Evolutionary conservation across 1,140 invertebrate genomes (phyloP).

Genomic region (Hycleus cichorii): DNA sequence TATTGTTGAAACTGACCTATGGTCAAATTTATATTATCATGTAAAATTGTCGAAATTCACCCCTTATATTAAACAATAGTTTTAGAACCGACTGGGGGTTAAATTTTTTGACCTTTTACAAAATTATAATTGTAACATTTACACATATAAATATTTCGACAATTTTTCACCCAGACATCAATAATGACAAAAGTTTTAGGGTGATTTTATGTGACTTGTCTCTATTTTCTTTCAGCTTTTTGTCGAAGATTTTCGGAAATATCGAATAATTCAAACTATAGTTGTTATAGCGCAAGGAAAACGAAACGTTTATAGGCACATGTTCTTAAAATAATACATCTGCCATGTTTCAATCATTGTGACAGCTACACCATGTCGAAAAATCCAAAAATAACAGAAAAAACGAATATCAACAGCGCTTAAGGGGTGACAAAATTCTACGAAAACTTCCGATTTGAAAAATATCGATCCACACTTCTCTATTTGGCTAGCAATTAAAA

Average conservation of each 20-base stretch:
- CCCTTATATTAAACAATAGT: conserved; percentile 15
- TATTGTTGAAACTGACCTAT: conserved; percentile 38
- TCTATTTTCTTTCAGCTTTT: too few relatives aligned
- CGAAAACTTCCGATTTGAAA: conserved; percentile 32
- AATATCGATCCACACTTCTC: conserved; percentile 29
- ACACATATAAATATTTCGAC: conserved; percentile 27
- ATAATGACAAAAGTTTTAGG: too few relatives aligned
- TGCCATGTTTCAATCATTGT: conserved; percentile 40
- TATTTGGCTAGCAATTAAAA: conserved; percentile 31
- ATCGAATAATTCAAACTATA: too few relatives aligned
- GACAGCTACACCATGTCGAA: conserved; percentile 32
- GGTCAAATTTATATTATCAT: conserved; percentile 35
- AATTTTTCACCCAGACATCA: conserved; percentile 37
- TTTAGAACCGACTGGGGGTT: conserved; percentile 34
- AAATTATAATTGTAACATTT: conserved; percentile 34
- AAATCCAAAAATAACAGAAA: conserved; percentile 39
- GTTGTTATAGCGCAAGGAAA: too few relatives aligned
- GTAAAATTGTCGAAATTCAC: conserved; percentile 32
- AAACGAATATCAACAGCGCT: conserved; percentile 20
- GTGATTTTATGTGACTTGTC: too few relatives aligned
- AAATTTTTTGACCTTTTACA: conserved; percentile 37
- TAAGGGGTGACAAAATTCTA: conserved; percentile 8
- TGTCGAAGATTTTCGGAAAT: too few relatives aligned
- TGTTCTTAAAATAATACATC: conserved; percentile 42
- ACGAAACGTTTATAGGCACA: conserved; percentile 25